phyloP scores from a whole-genome alignment of 2,113 vertebrate genomes.

The Epinephelus fuscoguttatus region DNA sequence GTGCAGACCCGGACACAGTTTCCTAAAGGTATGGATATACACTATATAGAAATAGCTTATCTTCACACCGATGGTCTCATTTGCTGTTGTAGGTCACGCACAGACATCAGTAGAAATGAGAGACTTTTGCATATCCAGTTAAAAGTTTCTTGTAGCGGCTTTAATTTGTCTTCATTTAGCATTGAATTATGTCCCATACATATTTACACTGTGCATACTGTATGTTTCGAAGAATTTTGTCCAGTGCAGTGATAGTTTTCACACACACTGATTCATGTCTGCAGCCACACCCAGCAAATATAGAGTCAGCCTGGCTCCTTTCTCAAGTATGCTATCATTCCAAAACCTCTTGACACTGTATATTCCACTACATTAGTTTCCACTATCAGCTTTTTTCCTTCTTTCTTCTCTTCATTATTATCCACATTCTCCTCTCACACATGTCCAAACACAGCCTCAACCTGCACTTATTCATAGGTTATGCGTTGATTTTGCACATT shows the following conservation, averaged over 20 bases:
- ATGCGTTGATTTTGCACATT: conserved; percentile 17
- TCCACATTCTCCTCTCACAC: conserved; percentile 23
- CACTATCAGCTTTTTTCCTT: conserved; percentile 8
- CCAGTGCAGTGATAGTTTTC: conserved; percentile 76
- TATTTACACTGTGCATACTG: conserved; percentile 52
- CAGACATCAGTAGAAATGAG: too few species aligned
- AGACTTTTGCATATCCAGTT: too few species aligned
- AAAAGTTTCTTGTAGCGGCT: too few species aligned
- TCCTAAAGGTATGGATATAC: too few species aligned
- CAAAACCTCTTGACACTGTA: conserved; percentile 30
- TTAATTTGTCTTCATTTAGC: conserved; percentile 5
- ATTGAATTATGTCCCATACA: conserved; percentile 26
- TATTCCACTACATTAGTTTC: conserved; percentile 11
- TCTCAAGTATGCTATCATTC: conserved; percentile 47
- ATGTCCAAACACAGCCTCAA: conserved; percentile 8
- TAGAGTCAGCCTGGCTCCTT: conserved; percentile 50
- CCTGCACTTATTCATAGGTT: background rate
- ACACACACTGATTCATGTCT: conserved; percentile 71
- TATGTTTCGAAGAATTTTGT: conserved; percentile 73
- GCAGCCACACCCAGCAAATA: conserved; percentile 75
- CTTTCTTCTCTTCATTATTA: background rate
- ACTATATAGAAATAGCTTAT: too few species aligned
- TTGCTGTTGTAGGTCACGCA: too few species aligned
- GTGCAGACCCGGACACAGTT: too few species aligned
- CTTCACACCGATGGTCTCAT: too few species aligned